Conservation (phyloP, 2,888 invertebrate species). For the Rhamnusium bicolor region DNA sequence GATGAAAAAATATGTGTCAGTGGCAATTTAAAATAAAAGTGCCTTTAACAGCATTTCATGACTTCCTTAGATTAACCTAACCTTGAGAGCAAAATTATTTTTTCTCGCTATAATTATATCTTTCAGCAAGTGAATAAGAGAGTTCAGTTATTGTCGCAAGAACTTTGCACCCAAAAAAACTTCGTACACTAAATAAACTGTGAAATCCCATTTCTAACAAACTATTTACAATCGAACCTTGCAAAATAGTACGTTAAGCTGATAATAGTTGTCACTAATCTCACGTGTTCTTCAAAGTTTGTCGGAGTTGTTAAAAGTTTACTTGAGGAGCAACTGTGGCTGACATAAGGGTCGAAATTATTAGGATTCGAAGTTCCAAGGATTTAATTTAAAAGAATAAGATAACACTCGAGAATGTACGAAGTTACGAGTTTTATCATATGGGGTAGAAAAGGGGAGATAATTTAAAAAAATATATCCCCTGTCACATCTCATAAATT, state of each 20-base stretch:
- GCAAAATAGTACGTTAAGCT: neutral
- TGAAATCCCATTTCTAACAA: neutral
- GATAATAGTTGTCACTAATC: neutral
- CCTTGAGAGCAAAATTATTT: too few species aligned
- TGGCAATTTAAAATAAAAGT: too few species aligned
- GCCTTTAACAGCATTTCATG: too few species aligned
- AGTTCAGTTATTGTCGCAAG: neutral
- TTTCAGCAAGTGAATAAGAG: neutral
- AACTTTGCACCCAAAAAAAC: neutral
- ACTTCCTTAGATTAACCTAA: too few species aligned
- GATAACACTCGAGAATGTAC: neutral
- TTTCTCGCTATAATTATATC: too few species aligned
- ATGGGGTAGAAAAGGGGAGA: neutral
- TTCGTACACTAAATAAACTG: neutral
- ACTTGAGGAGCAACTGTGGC: neutral
- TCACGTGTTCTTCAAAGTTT: neutral
- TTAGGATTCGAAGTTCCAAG: neutral
- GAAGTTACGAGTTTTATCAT: neutral
- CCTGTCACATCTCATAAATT: too few species aligned
- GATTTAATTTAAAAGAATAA: slow-evolving; percentile 1
- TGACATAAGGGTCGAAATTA: neutral
- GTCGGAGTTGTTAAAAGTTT: neutral
- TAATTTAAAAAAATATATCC: too few species aligned
- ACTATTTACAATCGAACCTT: neutral
- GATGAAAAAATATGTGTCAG: too few species aligned